These are phyloP conservation scores for Podargus strigoides DNA, from an alignment of 2,797 vertebrate genomes.

Conservation along the genomic window DNA sequence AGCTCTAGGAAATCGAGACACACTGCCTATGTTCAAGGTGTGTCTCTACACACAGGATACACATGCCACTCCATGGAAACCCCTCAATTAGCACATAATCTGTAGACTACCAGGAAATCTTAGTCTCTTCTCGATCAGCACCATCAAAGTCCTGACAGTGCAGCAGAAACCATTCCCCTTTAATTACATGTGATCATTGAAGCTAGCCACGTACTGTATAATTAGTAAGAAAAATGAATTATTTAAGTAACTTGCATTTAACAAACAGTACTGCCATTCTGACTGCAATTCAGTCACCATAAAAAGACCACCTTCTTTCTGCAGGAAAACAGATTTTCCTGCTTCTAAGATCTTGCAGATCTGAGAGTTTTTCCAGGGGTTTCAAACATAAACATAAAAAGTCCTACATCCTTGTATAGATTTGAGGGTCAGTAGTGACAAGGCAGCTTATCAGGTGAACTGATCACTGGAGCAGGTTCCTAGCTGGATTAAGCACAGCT, in stretches of 20 bases:
- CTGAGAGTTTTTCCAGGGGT: not conserved
- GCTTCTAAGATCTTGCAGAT: not conserved
- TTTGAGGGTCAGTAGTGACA: not conserved
- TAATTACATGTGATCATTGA: not conserved
- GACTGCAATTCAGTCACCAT: not conserved
- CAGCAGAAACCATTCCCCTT: not conserved
- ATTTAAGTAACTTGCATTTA: slow-evolving; percentile 20
- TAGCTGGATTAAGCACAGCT: not conserved
- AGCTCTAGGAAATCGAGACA: not conserved
- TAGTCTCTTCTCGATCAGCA: not conserved
- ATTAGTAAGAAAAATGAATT: slow-evolving; percentile 32
- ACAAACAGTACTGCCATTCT: not conserved
- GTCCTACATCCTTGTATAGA: not conserved
- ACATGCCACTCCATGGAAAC: not conserved
- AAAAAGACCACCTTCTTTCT: not conserved
- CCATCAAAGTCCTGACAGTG: not conserved
- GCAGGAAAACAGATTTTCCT: not conserved
- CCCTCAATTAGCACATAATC: not conserved
- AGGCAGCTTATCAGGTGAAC: not conserved
- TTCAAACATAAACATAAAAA: not conserved
- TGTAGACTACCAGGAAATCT: not conserved
- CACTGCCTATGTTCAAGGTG: not conserved
- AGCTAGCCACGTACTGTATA: not conserved
- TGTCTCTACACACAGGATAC: not conserved
- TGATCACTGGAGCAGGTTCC: not conserved